These are phyloP conservation scores for Helicoverpa armigera DNA, from an alignment of 1,140 invertebrate genomes.

Conservation along the genomic window DNA sequence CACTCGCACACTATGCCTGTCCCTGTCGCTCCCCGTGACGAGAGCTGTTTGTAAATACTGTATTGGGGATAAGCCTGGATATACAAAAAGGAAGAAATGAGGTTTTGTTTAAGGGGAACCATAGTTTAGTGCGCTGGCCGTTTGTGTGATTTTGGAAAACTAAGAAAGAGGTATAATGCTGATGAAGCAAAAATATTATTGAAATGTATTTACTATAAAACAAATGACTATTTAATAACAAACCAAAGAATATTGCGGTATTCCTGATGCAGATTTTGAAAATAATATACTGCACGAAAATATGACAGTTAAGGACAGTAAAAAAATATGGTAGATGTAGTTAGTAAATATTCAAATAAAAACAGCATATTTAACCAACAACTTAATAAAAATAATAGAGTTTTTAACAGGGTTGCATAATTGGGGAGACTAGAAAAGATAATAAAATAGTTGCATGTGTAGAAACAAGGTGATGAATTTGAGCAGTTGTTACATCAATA, in stretches of 20 bases:
- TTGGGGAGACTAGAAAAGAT: neutral
- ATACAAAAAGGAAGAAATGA: constrained; percentile 2
- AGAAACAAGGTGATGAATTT: constrained; percentile 2
- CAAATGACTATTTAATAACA: no score
- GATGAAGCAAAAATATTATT: no score
- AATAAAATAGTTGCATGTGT: constrained; percentile 1
- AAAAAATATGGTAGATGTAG: no score
- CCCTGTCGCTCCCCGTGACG: constrained; percentile 60
- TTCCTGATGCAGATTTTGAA: neutral
- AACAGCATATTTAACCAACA: no score
- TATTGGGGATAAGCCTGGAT: constrained; percentile 9
- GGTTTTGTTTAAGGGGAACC: constrained; percentile 1
- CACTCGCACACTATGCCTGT: constrained; percentile 56
- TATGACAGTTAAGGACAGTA: no score
- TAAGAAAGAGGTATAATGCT: neutral
- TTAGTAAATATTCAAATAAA: no score
- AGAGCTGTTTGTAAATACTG: constrained; percentile 59
- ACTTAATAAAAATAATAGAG: no score
- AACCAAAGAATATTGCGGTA: neutral
- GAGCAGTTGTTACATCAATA: constrained; percentile 62
- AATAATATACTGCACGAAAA: no score
- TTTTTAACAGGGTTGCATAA: no score
- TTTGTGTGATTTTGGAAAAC: neutral
- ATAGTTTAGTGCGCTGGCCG: neutral
- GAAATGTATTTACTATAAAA: no score